These are phyloP conservation scores for Tychaedon coryphoeus DNA, from an alignment of 2,113 vertebrate species.

Conservation along the genomic window DNA sequence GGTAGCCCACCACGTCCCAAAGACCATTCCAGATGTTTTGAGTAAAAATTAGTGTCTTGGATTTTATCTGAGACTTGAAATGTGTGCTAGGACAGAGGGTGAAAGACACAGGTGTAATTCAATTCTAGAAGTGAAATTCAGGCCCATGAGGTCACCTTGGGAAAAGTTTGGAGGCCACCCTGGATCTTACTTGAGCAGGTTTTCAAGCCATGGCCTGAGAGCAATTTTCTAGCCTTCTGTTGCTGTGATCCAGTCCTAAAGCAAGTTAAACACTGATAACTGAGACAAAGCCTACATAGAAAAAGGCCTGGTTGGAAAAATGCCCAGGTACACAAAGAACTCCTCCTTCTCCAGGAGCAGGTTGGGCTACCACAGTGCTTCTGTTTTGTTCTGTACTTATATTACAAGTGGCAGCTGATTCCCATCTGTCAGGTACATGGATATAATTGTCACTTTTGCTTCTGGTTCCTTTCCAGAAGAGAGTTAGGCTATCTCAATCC, in stretches of 20 bases:
- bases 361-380: not conserved
- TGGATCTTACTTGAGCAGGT: not conserved
- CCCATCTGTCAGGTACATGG: fast-evolving
- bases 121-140: not conserved
- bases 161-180: not conserved
- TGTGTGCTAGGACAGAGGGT: not conserved
- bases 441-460: not conserved
- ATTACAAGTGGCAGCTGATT: not conserved
- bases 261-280: not conserved
- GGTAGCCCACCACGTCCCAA: not conserved
- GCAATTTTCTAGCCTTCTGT: not conserved
- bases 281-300: not conserved
- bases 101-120: not conserved
- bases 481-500: not conserved
- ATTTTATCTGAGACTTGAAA: not conserved
- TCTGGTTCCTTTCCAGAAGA: not conserved
- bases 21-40: not conserved
- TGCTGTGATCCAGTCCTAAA: not conserved
- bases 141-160: not conserved
- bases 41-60: not conserved
- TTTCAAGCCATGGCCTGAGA: not conserved
- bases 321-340: not conserved
- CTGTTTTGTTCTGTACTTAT: not conserved
- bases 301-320: not conserved
- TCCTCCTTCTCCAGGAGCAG: not conserved